Evolutionary conservation across 1,140 invertebrate species (phyloP), one percentile per base, ranked within the genome.

Genomic region (Megathymus violae): DNA sequence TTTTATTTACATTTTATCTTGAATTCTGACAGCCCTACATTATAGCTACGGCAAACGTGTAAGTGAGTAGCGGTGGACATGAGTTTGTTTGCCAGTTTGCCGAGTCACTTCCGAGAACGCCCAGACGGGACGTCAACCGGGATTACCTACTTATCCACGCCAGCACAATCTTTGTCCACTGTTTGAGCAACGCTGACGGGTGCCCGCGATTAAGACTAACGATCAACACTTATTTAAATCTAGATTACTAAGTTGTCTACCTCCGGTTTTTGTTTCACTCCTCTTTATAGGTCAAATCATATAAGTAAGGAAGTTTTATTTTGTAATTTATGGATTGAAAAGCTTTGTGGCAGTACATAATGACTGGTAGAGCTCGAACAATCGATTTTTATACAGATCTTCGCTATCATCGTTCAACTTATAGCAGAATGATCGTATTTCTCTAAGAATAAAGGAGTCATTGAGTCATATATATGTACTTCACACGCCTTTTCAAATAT

Each of bases 71-170:
- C 50, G 16, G 31, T 17, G n/a, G 48, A 51, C 48, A n/a, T n/a
- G n/a, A n/a, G 36, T 50, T 17, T 54, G 50, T 54, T 51, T 51
- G 16, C 50, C 10, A 22, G 36, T 41, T 54, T 54, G 16, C 50
- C 15, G 34, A 54, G 50, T 17, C 50, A 36, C 50, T 54, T 41
- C 50, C 50, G 36, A 54, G 50, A 54, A 54, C 50, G 48, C 31
- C n/a, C 31, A 38, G 48, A 36, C 48, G 50, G 50, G 50, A 54
- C 25, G 50, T 41, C 50, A 54, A 16, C 50, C 50, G 17, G 50
- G 50, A 54, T 54, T 54, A 54, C 36, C 36, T 54, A 54, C 51
- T 54, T 54, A 54, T 54, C 51, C 51, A n/a, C 17, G 51, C 51
- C 40, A 36, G 17, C 51, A 36, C 51, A 40, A 54, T 54, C 51